Conservation (phyloP, 2,797 vertebrate genomes). For the Streptopelia turtur region DNA sequence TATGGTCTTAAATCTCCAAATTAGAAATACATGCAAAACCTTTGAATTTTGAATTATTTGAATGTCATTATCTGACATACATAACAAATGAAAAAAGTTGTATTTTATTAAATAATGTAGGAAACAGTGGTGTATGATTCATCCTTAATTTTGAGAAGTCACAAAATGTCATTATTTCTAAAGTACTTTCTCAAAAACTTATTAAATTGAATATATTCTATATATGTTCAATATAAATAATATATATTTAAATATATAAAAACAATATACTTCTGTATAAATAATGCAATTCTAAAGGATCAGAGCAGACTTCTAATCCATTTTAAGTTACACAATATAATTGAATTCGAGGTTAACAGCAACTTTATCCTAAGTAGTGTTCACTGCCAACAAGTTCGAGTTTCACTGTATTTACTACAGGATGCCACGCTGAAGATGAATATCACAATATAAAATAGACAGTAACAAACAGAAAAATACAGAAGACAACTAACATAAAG, state of each 20-base stretch:
- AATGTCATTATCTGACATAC: background rate
- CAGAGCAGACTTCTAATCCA: background rate
- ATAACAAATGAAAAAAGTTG: background rate
- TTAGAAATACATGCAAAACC: slow-evolving; percentile 25
- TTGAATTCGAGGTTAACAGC: background rate
- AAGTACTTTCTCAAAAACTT: slow-evolving; percentile 21
- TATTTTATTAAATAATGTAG: slow-evolving; percentile 43
- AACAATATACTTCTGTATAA: background rate
- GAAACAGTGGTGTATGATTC: background rate
- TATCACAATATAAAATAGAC: background rate
- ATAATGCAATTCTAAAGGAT: background rate
- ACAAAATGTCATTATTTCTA: background rate
- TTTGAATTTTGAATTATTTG: slow-evolving; percentile 29
- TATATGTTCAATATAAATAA: background rate
- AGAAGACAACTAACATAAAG: background rate
- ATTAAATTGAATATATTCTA: background rate
- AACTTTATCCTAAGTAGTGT: background rate
- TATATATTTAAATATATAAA: background rate
- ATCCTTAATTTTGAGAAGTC: slow-evolving; percentile 16
- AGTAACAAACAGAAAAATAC: background rate
- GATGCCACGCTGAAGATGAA: background rate
- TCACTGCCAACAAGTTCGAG: background rate
- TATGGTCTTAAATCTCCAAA: background rate
- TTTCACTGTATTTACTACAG: background rate
- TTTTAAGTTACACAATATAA: background rate